Evolutionary conservation across 2,113 vertebrate genomes (phyloP).

Genomic region (Burhinus oedicnemus): DNA sequence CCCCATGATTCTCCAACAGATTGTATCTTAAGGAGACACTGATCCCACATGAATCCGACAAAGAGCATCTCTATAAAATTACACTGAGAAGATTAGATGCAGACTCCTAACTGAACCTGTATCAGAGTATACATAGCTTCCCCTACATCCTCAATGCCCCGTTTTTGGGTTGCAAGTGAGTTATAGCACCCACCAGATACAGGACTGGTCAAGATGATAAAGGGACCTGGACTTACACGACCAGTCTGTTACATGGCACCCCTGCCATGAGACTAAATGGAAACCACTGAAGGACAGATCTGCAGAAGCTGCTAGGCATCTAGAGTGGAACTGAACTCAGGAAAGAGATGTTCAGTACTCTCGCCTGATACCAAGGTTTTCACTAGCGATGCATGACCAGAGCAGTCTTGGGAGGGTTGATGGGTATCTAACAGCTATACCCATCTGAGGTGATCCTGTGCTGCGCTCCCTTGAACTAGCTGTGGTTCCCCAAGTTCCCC

Average conservation of each 20-base stretch:
- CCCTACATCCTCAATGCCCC: accelerated
- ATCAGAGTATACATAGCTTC: not conserved
- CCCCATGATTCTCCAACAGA: not conserved
- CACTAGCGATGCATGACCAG: accelerated
- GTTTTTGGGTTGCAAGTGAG: not conserved
- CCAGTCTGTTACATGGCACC: accelerated
- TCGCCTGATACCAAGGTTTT: not conserved
- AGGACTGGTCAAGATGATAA: not conserved
- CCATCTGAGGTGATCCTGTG: not conserved
- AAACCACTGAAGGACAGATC: too few species aligned
- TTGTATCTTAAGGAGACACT: not conserved
- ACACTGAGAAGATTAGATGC: not conserved
- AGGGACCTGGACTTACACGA: too few species aligned
- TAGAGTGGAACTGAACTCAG: not conserved
- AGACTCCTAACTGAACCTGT: not conserved
- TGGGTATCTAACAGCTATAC: too few species aligned
- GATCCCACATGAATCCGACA: not conserved
- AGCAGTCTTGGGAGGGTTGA: not conserved
- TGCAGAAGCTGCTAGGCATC: not conserved
- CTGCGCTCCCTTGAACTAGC: accelerated
- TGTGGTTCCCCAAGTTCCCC: not conserved
- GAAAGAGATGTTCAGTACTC: not conserved
- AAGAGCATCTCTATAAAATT: not conserved
- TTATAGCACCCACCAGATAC: not conserved
- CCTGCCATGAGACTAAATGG: not conserved